Evolutionary conservation across 2,113 vertebrate genomes (phyloP).

Genomic region (Prunella himalayana): DNA sequence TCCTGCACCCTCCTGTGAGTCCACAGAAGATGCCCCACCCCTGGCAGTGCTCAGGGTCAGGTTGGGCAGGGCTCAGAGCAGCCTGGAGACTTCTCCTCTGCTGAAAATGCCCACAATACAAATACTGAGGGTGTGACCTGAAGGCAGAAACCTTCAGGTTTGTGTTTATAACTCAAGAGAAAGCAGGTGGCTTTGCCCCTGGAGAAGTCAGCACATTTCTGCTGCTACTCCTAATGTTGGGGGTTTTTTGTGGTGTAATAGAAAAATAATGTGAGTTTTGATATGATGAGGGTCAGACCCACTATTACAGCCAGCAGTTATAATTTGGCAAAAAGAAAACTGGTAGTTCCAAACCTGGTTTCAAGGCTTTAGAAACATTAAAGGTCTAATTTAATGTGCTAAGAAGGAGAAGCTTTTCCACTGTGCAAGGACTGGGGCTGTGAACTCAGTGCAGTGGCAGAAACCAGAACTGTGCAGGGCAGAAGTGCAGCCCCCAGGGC

Average conservation of each 20-base stretch:
- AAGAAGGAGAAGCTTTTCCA: background rate
- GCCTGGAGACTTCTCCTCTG: background rate
- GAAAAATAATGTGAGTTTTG: background rate
- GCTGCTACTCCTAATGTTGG: background rate
- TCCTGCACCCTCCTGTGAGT: background rate
- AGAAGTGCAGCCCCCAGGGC: background rate
- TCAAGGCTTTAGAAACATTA: background rate
- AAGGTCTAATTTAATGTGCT: background rate
- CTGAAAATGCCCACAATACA: background rate
- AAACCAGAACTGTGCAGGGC: rapidly evolving
- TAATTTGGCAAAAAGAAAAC: background rate
- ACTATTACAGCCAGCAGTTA: background rate
- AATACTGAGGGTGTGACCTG: background rate
- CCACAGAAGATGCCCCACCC: background rate
- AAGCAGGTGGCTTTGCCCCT: background rate
- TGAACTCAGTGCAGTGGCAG: rapidly evolving
- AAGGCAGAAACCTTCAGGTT: background rate
- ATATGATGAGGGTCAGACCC: background rate
- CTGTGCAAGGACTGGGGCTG: background rate
- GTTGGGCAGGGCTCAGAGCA: background rate
- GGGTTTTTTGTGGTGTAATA: background rate
- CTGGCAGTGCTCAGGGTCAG: background rate
- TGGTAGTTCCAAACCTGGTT: rapidly evolving
- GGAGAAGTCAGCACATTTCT: background rate
- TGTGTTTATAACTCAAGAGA: background rate